Evolutionary conservation across 2,113 vertebrate genomes (phyloP).

Genomic region (Excalfactoria chinensis): DNA sequence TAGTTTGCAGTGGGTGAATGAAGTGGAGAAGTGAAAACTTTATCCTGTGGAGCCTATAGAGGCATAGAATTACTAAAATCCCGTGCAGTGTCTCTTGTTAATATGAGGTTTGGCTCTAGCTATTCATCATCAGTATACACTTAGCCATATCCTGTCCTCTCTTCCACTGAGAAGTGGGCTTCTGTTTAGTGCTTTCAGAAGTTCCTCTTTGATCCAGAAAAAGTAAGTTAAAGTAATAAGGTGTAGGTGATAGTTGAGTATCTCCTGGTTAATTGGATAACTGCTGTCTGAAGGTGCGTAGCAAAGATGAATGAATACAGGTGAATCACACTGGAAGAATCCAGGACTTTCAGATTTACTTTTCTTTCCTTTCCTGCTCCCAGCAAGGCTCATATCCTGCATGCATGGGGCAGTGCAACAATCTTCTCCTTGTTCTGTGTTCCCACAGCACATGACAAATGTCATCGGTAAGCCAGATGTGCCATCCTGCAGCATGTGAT

Average conservation of each 20-base stretch:
- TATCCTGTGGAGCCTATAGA: background rate
- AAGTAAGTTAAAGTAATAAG: background rate
- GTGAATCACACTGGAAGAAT: background rate
- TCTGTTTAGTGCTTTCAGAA: background rate
- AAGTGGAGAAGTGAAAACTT: background rate
- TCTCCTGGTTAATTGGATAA: background rate
- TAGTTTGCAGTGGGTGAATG: background rate
- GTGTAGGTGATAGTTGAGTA: background rate
- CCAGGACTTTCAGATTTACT: background rate
- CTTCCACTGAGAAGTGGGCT: background rate
- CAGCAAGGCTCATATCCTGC: background rate
- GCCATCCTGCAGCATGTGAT: background rate
- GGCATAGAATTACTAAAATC: background rate
- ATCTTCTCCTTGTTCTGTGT: conserved; percentile 2
- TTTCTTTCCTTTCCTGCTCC: background rate
- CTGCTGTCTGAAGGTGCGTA: background rate
- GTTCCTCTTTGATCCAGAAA: background rate
- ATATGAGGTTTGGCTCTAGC: background rate
- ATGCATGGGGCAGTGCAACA: background rate
- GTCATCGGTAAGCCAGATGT: background rate
- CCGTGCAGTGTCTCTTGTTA: background rate
- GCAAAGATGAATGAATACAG: background rate
- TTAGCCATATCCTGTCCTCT: background rate
- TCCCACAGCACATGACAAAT: background rate
- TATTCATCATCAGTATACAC: too few relatives aligned